Evolutionary conservation across 2,888 invertebrate species (phyloP).

Genomic region (Pammene fasciana): DNA sequence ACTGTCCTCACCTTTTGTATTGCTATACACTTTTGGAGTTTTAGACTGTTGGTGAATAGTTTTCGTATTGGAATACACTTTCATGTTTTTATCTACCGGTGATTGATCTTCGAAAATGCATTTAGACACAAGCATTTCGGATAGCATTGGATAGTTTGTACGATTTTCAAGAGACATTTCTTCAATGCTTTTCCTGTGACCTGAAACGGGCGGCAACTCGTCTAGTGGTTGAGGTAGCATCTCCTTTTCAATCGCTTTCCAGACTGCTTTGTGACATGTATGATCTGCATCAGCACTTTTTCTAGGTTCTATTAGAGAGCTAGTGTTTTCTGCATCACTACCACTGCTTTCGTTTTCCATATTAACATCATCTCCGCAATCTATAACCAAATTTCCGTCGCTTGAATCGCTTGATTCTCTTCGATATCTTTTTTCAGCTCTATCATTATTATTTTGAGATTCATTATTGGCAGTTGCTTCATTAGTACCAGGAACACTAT

Average conservation of each 20-base stretch:
- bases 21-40: background rate
- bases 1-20: background rate
- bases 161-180: too few relatives aligned
- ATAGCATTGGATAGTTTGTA: background rate
- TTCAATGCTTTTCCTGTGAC: background rate
- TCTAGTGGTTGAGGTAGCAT: background rate
- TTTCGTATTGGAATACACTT: constrained; percentile 8
- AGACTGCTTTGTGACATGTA: background rate
- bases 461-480: background rate
- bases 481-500: background rate
- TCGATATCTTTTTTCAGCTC: background rate
- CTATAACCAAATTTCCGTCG: constrained; percentile 8
- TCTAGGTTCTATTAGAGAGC: background rate
- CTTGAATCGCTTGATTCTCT: constrained; percentile 16
- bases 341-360: background rate
- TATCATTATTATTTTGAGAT: background rate
- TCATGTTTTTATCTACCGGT: background rate
- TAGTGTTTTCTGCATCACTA: background rate
- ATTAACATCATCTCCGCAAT: background rate
- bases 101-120: background rate
- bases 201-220: background rate
- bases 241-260: background rate
- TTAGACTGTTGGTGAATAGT: background rate
- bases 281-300: background rate
- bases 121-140: background rate